A percentile compares a stretch with the other conserved stretches of the same genome.
Conservation (phyloP, 2,888 invertebrate genomes). For the Octonoba sinensis region DNA sequence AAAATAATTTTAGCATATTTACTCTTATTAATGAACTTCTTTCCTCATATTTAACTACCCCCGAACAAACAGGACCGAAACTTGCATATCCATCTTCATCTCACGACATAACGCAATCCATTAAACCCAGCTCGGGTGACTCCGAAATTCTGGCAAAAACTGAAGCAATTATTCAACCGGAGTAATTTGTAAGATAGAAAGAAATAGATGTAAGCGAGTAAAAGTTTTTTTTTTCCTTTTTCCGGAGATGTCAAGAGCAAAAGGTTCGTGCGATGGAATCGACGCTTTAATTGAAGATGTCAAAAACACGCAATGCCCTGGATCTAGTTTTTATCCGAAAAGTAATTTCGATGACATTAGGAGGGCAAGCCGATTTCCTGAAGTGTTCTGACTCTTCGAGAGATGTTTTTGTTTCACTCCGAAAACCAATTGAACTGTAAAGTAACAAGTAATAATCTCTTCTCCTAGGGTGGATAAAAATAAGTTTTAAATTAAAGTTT, state of each 20-base stretch:
- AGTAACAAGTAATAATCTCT: no score
- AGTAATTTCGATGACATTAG: slow-evolving; percentile 50
- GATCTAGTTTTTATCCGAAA: slow-evolving; percentile 34
- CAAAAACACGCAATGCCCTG: slow-evolving; percentile 37
- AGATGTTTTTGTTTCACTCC: no score
- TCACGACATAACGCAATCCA: slow-evolving; percentile 12
- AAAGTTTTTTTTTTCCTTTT: slow-evolving; percentile 1
- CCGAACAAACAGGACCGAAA: no score
- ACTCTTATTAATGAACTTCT: no score
- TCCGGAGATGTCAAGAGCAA: slow-evolving; percentile 41
- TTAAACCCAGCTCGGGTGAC: slow-evolving; percentile 13
- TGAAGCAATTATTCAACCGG: slow-evolving; percentile 45
- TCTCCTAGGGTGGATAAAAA: no score
- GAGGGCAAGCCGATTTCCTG: not conserved
- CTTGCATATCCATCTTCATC: no score
- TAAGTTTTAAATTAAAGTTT: no score
- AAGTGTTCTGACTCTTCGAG: no score
- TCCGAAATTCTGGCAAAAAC: slow-evolving; percentile 20
- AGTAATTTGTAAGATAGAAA: slow-evolving; percentile 26
- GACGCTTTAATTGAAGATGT: slow-evolving; percentile 57
- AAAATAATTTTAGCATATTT: no score
- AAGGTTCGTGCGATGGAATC: slow-evolving; percentile 23
- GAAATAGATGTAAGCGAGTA: no score
- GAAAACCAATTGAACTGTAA: no score
- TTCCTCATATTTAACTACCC: no score